Evolutionary conservation across 2,113 vertebrate genomes (phyloP), one percentile per base, ranked within the genome.

Genomic region (Lagopus leucura): DNA sequence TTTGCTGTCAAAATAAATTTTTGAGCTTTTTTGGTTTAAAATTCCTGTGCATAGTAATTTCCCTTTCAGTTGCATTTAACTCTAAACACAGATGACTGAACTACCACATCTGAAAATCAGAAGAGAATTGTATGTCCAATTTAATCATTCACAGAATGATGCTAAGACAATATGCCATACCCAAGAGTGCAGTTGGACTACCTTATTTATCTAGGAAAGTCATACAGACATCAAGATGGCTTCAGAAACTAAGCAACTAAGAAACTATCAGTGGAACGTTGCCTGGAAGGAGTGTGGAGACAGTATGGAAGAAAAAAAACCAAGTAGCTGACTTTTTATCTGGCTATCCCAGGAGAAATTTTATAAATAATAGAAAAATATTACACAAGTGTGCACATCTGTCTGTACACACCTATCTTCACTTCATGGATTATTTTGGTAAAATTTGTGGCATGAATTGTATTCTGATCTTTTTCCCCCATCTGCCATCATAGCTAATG

Each of bases 211-310:
- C 90, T 86, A 48, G 72, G 63, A 65, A 11, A 84, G 28, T 70
- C 40, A 19, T 1, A n/a, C 24, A 70, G 36, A 48, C 32, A 38
- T 74, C 64, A 80, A 92, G 54, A 38, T 87, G 78, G 30, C 64
- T 85, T 70, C 67, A 92, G 74, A 93, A 93, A 24, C 6, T 20
- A 25, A 78, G 8, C 36, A 87, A 40, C 30, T 89, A 78, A 90
- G 40, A 90, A 92, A 61, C 10, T 65, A 15, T 30, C 60, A 12
- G 50, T 42, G 38, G 72, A 77, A 82, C 78, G 58, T 85, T 77
- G 32, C 36, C 57, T 86, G 57, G 4, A 27, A 93, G 30, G 25
- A 22, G 4, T 32, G 8, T 15, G 5, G 2, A 52, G 21, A 32
- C 21, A 60, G 34, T 52, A 69, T 6, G 42, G 65, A 75, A n/a